Evolutionary conservation across 2,888 invertebrate genomes (phyloP), one percentile per base, ranked within the genome.

Genomic region (Hermaeophaga mercurialis): DNA sequence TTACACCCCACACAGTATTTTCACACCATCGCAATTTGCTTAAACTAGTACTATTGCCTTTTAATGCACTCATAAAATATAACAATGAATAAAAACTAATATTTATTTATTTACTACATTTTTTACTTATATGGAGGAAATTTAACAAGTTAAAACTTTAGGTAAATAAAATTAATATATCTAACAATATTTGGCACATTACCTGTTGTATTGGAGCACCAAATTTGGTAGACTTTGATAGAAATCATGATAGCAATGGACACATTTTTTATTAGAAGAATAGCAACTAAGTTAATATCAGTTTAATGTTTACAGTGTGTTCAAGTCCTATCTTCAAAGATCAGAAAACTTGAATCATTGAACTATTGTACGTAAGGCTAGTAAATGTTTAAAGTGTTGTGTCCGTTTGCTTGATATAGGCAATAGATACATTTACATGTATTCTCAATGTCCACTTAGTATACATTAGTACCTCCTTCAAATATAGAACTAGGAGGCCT

Each of bases 11-110:
- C 59, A 62, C 50, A 54, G 26, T 50, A 45, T 55, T 12, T 48
- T 26, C 70, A 76, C 76, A 78, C 77, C 77, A 78, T 76, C 77
- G 76, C 74, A 75, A 77, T 74, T 78, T 75, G 79, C 78, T 75
- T 65, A 58, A 62, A 61, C 60, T 65, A 69, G 65, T 63, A 61
- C 56, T 67, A 68, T 63, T 60, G 58, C 65, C 67, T 67, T 68
- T 66, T 59, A 67, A 66, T 61, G 63, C 67, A 68, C 64, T 33
- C 12, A 55, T 62, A 34, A 28, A 43, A 19, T 48, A 50, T 50
- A 47, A 55, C 57, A 45, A 64, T 64, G 62, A 63, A 64, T 61
- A 54, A 57, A 43, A 66, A 71, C 70, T 71, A 72, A 71, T 70
- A 60, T 49, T 58, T 63, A 62, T 70, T 67, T 72, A 65, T 70